These are phyloP conservation scores for Chlorospingus flavigularis DNA, from an alignment of 2,797 vertebrate species.

Conservation along the genomic window DNA sequence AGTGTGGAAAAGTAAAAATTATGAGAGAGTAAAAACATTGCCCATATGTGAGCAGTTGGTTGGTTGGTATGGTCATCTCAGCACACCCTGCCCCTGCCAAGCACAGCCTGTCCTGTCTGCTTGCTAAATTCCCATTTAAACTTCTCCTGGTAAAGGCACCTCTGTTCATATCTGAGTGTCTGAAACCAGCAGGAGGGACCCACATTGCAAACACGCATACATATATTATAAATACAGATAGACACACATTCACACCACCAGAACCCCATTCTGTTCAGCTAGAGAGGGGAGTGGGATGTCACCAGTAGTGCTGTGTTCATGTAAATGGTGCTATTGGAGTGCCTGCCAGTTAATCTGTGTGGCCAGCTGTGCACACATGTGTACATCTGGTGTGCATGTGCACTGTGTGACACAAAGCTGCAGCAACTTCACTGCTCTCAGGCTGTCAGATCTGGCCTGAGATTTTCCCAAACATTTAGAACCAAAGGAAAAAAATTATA, in stretches of 20 bases:
- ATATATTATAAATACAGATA: background rate
- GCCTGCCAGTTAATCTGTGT: background rate
- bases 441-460: background rate
- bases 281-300: background rate
- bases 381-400: no score
- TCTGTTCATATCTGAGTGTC: background rate
- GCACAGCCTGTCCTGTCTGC: background rate
- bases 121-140: background rate
- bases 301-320: background rate
- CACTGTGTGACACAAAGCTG: background rate
- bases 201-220: background rate
- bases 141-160: background rate
- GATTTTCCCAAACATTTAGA: background rate
- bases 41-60: background rate
- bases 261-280: background rate
- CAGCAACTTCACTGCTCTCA: background rate
- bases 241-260: background rate
- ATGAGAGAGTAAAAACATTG: background rate
- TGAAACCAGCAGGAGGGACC: background rate
- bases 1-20: background rate
- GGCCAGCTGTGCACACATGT: background rate
- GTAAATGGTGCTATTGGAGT: background rate
- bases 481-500: background rate
- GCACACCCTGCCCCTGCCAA: no score
- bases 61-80: accelerated